Conservation (phyloP, 2,888 invertebrate genomes). For the Blera fallax region DNA sequence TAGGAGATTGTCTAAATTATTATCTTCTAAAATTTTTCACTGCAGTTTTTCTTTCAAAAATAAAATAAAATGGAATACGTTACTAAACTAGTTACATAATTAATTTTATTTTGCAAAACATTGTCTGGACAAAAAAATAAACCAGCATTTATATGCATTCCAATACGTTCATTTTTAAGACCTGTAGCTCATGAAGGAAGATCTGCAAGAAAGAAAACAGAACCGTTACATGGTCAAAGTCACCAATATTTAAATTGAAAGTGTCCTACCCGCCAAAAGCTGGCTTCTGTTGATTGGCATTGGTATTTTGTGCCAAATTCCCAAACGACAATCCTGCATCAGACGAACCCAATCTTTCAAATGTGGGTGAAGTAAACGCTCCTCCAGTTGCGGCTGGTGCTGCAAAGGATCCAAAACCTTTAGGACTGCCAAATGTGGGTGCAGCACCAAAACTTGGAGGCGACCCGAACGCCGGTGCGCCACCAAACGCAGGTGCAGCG, state of each 20-base stretch:
- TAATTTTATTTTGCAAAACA: conserved; percentile 12
- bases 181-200: conserved; percentile 63
- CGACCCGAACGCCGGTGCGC: conserved; percentile 78
- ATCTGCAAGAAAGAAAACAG: conserved; percentile 27
- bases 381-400: conserved; percentile 73
- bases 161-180: conserved; percentile 14
- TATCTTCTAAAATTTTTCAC: too few relatives aligned
- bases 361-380: conserved; percentile 75
- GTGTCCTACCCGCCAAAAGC: conserved; percentile 80
- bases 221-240: not conserved
- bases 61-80: not conserved
- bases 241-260: not conserved
- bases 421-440: conserved; percentile 79
- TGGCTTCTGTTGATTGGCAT: conserved; percentile 77
- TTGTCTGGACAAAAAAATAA: conserved; percentile 29
- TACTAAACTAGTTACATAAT: not conserved
- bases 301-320: conserved; percentile 80
- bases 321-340: conserved; percentile 80
- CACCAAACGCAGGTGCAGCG: conserved; percentile 75
- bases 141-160: conserved; percentile 15
- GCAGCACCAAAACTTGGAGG: conserved; percentile 80
- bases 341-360: conserved; percentile 79
- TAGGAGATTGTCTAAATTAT: too few relatives aligned
- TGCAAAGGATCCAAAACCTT: conserved; percentile 78
- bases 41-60: not conserved